Evolutionary conservation across 1,140 invertebrate genomes (phyloP), one percentile per base, ranked within the genome.

Genomic region (Ruditapes philippinarum): DNA sequence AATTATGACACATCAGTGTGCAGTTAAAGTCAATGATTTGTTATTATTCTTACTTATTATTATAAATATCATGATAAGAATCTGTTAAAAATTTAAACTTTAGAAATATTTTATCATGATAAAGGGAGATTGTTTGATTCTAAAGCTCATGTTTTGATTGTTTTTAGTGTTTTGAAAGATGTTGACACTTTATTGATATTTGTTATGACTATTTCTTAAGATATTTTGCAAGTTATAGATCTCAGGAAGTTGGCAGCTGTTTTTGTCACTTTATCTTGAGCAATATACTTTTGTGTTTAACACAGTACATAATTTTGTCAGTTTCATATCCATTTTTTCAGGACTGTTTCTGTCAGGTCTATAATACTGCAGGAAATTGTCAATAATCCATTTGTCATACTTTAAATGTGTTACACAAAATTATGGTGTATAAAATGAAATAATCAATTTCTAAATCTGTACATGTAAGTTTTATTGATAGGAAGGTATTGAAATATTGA

Each of bases 1-100:
- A 54, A 78, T 74, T 57, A 78, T 78, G 74, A 78, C 74, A 54
- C 42, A 2, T 14, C 38, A 19, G 36, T 70, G 36, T 12, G 14
- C 5, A 7, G 42, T 45, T 45, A 5, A 45, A 45, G 5, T n/a
- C 49, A 9, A 51, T 11, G 22, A 51, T 51, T 22, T 51, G 49
- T 22, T 51, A 12, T 25, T 57, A 19, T n/a, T n/a, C 25, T 25
- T 57, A 5, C 25, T 9, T n/a, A 57, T 25, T 57, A n/a, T 57
- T 22, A 57, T 57, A 12, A 25, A n/a, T 57, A 12, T 51, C 49
- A 51, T 45, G 42, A 45, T 45, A 45, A 45, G 14, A 45, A 45
- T 45, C 42, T 45, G 42, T 45, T 45, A 14, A 45, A 45, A 45
- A 45, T 45, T 45, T n/a, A n/a, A n/a, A n/a, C n/a, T n/a, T n/a